These are phyloP conservation scores for Petrocephalus schoutedeni DNA, from an alignment of 2,797 vertebrate genomes.

Conservation along the genomic window DNA sequence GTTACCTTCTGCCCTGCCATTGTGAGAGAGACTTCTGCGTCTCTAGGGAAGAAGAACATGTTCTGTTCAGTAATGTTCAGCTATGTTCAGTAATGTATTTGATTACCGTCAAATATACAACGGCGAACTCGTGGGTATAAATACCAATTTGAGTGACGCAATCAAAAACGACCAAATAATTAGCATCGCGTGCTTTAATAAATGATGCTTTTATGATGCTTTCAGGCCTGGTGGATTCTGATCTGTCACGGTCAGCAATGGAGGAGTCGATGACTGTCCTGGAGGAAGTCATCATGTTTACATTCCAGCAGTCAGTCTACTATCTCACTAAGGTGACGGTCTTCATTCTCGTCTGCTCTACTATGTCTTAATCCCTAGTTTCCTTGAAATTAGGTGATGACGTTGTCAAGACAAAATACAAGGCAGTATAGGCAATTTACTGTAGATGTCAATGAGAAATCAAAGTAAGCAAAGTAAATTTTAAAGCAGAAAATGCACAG, in stretches of 20 bases:
- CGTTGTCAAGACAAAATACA: background rate
- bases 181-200: background rate
- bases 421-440: background rate
- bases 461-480: background rate
- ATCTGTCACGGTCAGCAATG: slow-evolving; percentile 38
- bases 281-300: slow-evolving; percentile 72
- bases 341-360: background rate
- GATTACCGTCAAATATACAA: background rate
- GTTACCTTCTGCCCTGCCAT: background rate
- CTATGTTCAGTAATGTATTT: background rate
- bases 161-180: background rate
- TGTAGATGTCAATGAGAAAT: background rate
- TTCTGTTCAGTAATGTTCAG: background rate
- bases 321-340: slow-evolving; percentile 57
- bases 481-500: slow-evolving; percentile 3
- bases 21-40: background rate
- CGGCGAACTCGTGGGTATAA: background rate
- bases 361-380: background rate
- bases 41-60: background rate
- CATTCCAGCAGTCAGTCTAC: slow-evolving; percentile 75
- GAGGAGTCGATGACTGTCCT: slow-evolving; percentile 55
- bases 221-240: slow-evolving; percentile 52
- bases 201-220: background rate
- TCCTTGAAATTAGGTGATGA: background rate
- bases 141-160: background rate